A percentile compares a stretch with the other conserved stretches of the same genome.
Evolutionary conservation across 2,113 vertebrate genomes (phyloP).

Genomic region (Microtus oregoni): DNA sequence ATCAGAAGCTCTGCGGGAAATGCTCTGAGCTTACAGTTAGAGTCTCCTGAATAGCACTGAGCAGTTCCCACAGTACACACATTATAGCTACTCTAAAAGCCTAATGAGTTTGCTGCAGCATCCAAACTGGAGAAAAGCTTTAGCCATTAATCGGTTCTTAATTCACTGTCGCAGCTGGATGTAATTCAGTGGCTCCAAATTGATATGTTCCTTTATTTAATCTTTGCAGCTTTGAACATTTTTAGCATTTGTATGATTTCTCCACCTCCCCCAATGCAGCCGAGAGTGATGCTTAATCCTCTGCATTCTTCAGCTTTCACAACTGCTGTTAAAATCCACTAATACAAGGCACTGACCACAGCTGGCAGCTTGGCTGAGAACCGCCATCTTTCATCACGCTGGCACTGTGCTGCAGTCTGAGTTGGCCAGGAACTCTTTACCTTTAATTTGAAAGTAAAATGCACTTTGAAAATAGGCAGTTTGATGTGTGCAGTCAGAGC

Average conservation of each 20-base stretch:
- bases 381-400: constrained; percentile 83
- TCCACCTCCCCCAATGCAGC: constrained; percentile 74
- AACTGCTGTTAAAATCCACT: constrained; percentile 83
- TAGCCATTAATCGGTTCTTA: constrained; percentile 93
- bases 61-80: constrained; percentile 95
- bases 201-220: constrained; percentile 92
- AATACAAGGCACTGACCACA: constrained; percentile 82
- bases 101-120: constrained; percentile 96
- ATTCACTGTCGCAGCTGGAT: constrained; percentile 93
- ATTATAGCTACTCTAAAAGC: constrained; percentile 95
- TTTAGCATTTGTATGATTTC: constrained; percentile 87
- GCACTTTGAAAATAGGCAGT: constrained; percentile 81
- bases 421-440: constrained; percentile 82
- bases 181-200: constrained; percentile 92
- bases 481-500: constrained; percentile 73
- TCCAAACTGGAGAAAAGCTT: constrained; percentile 93
- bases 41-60: constrained; percentile 96
- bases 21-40: constrained; percentile 95
- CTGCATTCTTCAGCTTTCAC: constrained; percentile 84
- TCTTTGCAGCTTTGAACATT: constrained; percentile 90
- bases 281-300: constrained; percentile 86
- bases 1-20: constrained; percentile 99
- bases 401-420: constrained; percentile 72
- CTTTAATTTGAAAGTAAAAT: constrained; percentile 86
- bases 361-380: constrained; percentile 83